A percentile compares a stretch with the other conserved stretches of the same genome.
phyloP scores from a whole-genome alignment of 2,888 invertebrate genomes.

The Azorinus chamasolen region DNA sequence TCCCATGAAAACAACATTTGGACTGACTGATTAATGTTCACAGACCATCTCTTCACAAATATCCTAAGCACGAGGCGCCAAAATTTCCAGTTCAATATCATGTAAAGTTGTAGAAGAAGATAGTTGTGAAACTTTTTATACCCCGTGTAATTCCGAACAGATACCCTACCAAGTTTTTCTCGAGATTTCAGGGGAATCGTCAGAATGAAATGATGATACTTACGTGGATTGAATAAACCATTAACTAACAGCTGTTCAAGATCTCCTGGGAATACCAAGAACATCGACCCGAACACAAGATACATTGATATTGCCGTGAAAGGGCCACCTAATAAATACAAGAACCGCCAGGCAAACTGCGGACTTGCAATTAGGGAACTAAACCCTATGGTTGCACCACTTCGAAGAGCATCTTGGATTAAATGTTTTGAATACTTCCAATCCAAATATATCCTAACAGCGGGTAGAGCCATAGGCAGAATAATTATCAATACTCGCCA shows the following conservation, averaged over 20 bases:
- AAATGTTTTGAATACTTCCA: slow-evolving; percentile 16
- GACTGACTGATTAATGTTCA: background rate
- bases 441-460: slow-evolving; percentile 25
- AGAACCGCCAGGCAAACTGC: slow-evolving; percentile 13
- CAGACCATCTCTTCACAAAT: slow-evolving; percentile 20
- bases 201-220: slow-evolving; percentile 2
- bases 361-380: slow-evolving; percentile 37
- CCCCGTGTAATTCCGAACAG: slow-evolving; percentile 15
- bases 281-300: slow-evolving; percentile 27
- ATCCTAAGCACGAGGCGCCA: slow-evolving; percentile 25
- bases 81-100: slow-evolving; percentile 37
- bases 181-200: slow-evolving; percentile 5
- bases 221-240: too few relatives aligned
- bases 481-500: slow-evolving; percentile 15
- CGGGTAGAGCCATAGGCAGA: slow-evolving; percentile 26
- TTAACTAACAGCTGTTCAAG: too few relatives aligned
- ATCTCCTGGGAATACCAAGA: slow-evolving; percentile 19
- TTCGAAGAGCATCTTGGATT: slow-evolving; percentile 23
- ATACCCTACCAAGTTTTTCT: slow-evolving; percentile 16
- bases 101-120: slow-evolving; percentile 35
- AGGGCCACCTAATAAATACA: slow-evolving; percentile 32
- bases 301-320: slow-evolving; percentile 25
- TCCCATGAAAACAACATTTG: background rate
- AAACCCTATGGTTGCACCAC: slow-evolving; percentile 40
- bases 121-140: slow-evolving; percentile 34